phyloP scores from a whole-genome alignment of 2,888 invertebrate genomes.

The Cacoxenus indagator region DNA sequence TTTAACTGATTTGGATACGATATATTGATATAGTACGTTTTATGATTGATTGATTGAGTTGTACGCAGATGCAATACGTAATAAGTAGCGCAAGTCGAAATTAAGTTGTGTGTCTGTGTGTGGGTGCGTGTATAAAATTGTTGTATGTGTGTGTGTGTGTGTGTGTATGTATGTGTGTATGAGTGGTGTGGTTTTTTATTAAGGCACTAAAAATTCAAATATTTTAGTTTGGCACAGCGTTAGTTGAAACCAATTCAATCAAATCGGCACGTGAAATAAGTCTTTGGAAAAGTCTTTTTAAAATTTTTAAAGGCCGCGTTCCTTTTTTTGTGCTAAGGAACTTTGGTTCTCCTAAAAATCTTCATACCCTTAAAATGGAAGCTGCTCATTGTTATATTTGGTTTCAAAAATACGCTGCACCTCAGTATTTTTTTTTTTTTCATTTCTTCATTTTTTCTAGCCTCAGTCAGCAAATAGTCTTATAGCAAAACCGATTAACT shows the following conservation, averaged over 20 bases:
- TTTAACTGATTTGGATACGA: slow-evolving; percentile 27
- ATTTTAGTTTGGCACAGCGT: neutral
- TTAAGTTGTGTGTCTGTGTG: neutral
- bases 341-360: neutral
- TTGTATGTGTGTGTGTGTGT: slow-evolving; percentile 4
- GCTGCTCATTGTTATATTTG: neutral
- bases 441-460: neutral
- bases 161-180: slow-evolving; percentile 22
- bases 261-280: neutral
- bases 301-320: neutral
- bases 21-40: neutral
- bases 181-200: slow-evolving; percentile 34
- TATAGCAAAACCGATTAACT: slow-evolving; percentile 10
- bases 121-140: slow-evolving; percentile 18
- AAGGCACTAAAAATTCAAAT: slow-evolving; percentile 58
- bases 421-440: neutral
- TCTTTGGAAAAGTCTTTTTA: neutral
- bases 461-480: slow-evolving; percentile 7
- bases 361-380: neutral
- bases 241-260: neutral
- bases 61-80: slow-evolving; percentile 41
- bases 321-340: neutral
- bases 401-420: neutral
- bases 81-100: slow-evolving; percentile 29
- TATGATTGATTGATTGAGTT: slow-evolving; percentile 2